Percentiles rank a stretch among this genome's conserved stretches.
Evolutionary conservation across 2,113 vertebrate species (phyloP).

Genomic region (Menura novaehollandiae): DNA sequence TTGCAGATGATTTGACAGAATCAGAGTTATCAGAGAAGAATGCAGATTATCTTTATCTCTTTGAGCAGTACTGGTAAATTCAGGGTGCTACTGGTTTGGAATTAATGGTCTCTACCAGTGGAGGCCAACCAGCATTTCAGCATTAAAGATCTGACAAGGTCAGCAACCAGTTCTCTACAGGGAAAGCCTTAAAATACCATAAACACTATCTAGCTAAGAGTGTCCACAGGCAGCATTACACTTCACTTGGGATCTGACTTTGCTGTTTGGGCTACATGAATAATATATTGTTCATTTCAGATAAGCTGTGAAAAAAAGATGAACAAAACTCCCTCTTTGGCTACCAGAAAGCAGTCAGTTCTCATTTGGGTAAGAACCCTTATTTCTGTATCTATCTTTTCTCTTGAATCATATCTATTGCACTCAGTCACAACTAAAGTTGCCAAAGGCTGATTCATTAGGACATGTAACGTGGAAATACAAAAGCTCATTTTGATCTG

Average conservation of each 20-base stretch:
- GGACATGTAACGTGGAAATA: accelerated
- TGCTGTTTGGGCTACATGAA: not conserved
- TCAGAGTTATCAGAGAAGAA: not conserved
- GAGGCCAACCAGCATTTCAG: not conserved
- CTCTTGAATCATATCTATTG: not conserved
- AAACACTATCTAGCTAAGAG: not conserved
- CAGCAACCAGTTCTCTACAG: not conserved
- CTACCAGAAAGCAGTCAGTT: not conserved
- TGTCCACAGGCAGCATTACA: not conserved
- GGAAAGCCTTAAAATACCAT: not conserved
- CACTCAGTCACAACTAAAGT: not conserved
- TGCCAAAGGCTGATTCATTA: not conserved
- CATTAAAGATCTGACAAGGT: not conserved
- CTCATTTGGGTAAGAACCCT: not conserved
- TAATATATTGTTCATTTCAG: not conserved
- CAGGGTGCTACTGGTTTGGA: not conserved
- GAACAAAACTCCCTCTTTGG: not conserved
- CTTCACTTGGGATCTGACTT: not conserved
- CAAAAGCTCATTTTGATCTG: not conserved
- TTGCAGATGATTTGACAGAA: not conserved
- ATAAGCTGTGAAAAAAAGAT: not conserved
- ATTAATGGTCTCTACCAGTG: not conserved
- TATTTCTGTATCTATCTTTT: not conserved
- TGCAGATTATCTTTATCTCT: not conserved
- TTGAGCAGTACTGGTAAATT: not conserved